Evolutionary conservation across 2,113 vertebrate genomes (phyloP), one percentile per base, ranked within the genome.

Genomic region (Tachycineta bicolor): DNA sequence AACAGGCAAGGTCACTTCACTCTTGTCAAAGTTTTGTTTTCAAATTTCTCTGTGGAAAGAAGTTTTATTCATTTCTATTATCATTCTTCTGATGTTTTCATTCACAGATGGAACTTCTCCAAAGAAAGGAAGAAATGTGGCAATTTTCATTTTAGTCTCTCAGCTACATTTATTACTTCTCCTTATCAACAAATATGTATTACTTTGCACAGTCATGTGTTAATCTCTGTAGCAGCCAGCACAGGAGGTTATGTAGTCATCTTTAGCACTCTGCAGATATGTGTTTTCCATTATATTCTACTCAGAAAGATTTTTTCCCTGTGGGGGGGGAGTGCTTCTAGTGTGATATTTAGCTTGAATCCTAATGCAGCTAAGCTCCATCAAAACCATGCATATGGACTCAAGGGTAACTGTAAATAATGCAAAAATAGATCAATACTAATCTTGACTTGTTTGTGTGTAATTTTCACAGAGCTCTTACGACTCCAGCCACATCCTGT

Each of bases 401-500:
- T 94, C 70, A 91, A 96, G 86, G 91, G 74, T 83, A 97, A 97
- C 95, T 86, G 91, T 95, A 97, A 97, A 89, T 97, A 97, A 97
- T 94, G 75, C 77, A 97, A 94, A 97, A 97, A 91, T 86, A 95
- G 89, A 94, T 97, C 93, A 96, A 96, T 97, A 92, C 43, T 87
- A 87, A 96, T 97, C 82, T 94, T 83, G 90, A 95, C 92, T 76
- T 96, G 87, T 84, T 94, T 91, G 52, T 77, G 34, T 91, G 91
- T 77, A 90, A 87, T 91, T 93, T 67, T 93, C n/a, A 83, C 3
- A 13, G 78, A 94, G 26, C 31, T 68, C 68, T 69, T 81, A 74
- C 56, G 49, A 89, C 53, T 94, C 60, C 63, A 81, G 55, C 29
- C 74, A 34, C 63, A 83, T 81, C 59, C n/a, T 11, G 0, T 58